A percentile compares a stretch with the other conserved stretches of the same genome.
phyloP scores from a whole-genome alignment of 1,140 invertebrate genomes.

The Eurosta solidaginis region DNA sequence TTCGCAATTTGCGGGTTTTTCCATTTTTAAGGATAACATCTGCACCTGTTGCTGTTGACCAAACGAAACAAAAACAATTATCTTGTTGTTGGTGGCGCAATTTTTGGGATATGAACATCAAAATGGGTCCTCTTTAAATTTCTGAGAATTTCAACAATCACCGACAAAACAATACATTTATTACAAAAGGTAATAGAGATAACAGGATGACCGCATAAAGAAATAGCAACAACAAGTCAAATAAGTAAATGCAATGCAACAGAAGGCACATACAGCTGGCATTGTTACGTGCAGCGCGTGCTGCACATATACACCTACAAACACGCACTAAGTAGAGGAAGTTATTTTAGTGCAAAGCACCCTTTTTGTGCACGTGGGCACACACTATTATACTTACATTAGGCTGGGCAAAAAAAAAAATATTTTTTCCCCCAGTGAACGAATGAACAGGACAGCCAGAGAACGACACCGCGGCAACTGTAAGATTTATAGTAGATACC shows the following conservation, averaged over 20 bases:
- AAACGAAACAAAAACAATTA: background rate
- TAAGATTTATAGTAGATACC: no score
- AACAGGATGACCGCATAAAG: background rate
- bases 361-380: background rate
- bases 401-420: no score
- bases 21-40: background rate
- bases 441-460: no score
- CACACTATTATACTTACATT: no score
- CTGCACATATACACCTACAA: background rate
- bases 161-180: background rate
- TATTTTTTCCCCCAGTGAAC: no score
- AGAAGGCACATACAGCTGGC: background rate
- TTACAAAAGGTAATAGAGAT: background rate
- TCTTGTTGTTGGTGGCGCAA: background rate
- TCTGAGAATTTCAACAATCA: background rate
- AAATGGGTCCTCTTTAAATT: background rate
- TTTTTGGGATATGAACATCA: no score
- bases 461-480: no score
- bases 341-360: background rate
- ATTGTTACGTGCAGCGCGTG: background rate
- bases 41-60: background rate
- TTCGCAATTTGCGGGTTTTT: background rate
- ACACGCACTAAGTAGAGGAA: background rate
- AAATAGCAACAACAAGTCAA: background rate
- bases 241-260: conserved; percentile 6